A percentile compares a stretch with the other conserved stretches of the same genome.
Evolutionary conservation across 2,113 vertebrate genomes (phyloP).

Genomic region (Proteles cristata): DNA sequence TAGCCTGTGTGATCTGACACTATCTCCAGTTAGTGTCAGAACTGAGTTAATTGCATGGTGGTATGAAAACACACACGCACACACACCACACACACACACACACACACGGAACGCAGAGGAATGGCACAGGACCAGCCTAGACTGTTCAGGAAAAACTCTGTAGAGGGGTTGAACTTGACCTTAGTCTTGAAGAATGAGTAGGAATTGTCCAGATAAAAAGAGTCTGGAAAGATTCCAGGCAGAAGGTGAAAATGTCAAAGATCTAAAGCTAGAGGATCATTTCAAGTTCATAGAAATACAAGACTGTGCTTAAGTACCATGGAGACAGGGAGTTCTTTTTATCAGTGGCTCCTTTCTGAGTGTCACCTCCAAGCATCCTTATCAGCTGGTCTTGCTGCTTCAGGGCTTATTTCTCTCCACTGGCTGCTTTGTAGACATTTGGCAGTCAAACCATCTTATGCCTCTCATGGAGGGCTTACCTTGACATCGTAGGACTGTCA

Average conservation of each 20-base stretch:
- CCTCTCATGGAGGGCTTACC: neutral
- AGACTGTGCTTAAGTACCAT: neutral
- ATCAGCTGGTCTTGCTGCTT: neutral
- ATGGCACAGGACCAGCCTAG: neutral
- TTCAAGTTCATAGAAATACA: neutral
- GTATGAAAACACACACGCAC: neutral
- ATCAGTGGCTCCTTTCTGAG: neutral
- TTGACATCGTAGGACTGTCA: neutral
- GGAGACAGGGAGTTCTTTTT: neutral
- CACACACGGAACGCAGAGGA: neutral
- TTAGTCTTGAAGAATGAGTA: neutral
- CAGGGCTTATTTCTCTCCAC: neutral
- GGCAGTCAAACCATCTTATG: too few relatives aligned
- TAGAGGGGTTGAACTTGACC: neutral
- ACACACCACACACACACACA: neutral
- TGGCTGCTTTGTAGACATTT: neutral
- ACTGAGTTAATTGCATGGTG: neutral
- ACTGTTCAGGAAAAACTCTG: neutral
- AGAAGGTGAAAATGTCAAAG: neutral
- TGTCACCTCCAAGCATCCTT: neutral
- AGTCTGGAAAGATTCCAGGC: neutral
- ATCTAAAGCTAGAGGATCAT: neutral
- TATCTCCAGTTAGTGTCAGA: neutral
- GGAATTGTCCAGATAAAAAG: neutral
- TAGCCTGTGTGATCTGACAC: neutral